Percentiles rank a stretch among this genome's conserved stretches.
Conservation (phyloP, 2,113 vertebrate genomes). For the Scytalopus superciliaris region DNA sequence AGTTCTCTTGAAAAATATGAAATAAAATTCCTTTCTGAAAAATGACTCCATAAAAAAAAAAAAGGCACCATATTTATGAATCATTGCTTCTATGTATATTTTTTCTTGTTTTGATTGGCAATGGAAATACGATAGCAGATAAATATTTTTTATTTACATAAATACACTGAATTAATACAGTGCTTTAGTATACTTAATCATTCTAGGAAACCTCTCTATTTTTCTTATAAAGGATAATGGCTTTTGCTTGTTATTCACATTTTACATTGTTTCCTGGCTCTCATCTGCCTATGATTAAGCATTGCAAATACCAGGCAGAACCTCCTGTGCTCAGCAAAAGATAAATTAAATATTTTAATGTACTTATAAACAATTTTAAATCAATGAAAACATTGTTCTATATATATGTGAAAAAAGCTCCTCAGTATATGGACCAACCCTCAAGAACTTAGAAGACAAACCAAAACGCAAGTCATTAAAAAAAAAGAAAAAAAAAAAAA, state of each 20-base stretch:
- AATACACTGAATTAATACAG: neutral
- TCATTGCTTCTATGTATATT: neutral
- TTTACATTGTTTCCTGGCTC: neutral
- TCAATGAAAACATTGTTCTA: neutral
- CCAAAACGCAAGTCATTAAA: neutral
- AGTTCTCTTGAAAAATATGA: neutral
- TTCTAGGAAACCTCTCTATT: neutral
- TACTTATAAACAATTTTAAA: neutral
- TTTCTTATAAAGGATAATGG: neutral
- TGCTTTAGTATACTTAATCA: neutral
- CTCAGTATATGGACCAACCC: neutral
- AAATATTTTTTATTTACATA: slow-evolving; percentile 30
- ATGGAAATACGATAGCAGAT: neutral
- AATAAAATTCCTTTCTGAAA: neutral
- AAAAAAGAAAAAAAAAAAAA: neutral
- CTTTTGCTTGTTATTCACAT: neutral
- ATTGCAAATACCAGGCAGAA: neutral
- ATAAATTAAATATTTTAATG: neutral
- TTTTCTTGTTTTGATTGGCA: slow-evolving; percentile 13
- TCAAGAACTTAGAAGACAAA: neutral
- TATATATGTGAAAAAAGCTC: neutral
- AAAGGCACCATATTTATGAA: neutral
- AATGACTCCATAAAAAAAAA: neutral
- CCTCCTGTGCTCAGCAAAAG: neutral
- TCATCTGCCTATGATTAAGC: neutral